Base-by-base conservation (phyloP, 1,140 invertebrate species). In the Aporrectodea caliginosa region DNA sequence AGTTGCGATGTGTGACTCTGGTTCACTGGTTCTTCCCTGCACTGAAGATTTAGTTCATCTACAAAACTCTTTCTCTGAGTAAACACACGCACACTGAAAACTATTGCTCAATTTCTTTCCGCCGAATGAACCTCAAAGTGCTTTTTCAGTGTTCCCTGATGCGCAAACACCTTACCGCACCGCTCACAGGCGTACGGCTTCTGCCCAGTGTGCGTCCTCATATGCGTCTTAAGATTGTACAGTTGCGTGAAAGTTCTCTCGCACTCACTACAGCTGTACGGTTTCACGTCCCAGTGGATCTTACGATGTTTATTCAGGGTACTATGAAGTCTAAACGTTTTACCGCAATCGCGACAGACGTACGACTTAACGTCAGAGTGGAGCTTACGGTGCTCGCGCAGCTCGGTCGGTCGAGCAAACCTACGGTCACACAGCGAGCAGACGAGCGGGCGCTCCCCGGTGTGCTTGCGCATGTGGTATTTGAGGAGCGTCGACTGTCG, bases 391-490 rank as follows among this genome's bases (percentile, higher is more conserved):
- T 58, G 43, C 22, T 58, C 43, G 43, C 43, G 43, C 43, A 58
- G 43, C 43, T 58, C 6, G 22, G 43, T 58, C 22, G 43, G 43
- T 22, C 43, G 43, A 12, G 43, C 43, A 58, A 58, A 58, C 22
- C 43, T 6, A 22, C 43, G 43, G 22, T 58, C 43, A 82, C 87
- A 88, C 16, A 87, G 87, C 81, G 94, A 94, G 85, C 98, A 99
- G 85, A 97, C 95, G 90, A 99, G 74, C 27, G 69, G 72, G 58
- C 90, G 90, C 91, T 97, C 96, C 92, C 98, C 98, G 85, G 96
- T 96, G 88, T 98, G 96, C 80, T 95, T 98, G 95, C 98, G 97
- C 84, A 95, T 92, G 91, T 98, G 97, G 87, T 98, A 98, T 88
- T 98, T 98, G 2, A 98, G 91, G 89, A 98, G 98, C n/a, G 95